A percentile compares a stretch with the other conserved stretches of the same genome.
These are phyloP conservation scores for Ispidina picta DNA, from an alignment of 2,797 vertebrate species.

Conservation along the genomic window DNA sequence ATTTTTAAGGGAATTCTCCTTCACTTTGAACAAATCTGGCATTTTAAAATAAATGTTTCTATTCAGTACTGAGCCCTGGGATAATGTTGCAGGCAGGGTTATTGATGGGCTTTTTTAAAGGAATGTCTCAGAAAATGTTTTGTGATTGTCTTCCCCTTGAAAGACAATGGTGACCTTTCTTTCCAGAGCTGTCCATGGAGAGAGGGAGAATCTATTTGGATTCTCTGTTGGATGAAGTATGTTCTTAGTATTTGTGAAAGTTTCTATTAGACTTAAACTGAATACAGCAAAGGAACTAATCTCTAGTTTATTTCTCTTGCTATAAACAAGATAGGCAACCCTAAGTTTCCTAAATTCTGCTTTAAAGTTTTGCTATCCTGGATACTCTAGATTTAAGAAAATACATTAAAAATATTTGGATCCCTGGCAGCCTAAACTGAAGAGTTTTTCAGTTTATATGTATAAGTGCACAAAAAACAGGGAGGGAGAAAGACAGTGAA, in stretches of 20 bases:
- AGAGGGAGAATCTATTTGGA: not conserved
- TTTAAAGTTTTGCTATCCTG: not conserved
- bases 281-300: not conserved
- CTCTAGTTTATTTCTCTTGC: not conserved
- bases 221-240: not conserved
- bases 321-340: not conserved
- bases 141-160: not conserved
- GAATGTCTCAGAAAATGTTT: not conserved
- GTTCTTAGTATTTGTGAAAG: not conserved
- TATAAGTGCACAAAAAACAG: not conserved
- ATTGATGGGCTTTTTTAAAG: not conserved
- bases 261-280: not conserved
- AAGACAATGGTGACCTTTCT: not conserved
- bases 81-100: not conserved
- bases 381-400: not conserved
- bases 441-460: not conserved
- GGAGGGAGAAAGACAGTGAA: not conserved
- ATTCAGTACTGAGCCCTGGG: not conserved
- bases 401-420: not conserved
- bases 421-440: not conserved
- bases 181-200: not conserved
- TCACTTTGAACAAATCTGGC: not conserved
- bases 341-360: not conserved
- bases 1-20: constrained; percentile 2
- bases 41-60: not conserved